These are phyloP conservation scores for Telenomus remus DNA, from an alignment of 1,140 invertebrate genomes.

Conservation along the genomic window DNA sequence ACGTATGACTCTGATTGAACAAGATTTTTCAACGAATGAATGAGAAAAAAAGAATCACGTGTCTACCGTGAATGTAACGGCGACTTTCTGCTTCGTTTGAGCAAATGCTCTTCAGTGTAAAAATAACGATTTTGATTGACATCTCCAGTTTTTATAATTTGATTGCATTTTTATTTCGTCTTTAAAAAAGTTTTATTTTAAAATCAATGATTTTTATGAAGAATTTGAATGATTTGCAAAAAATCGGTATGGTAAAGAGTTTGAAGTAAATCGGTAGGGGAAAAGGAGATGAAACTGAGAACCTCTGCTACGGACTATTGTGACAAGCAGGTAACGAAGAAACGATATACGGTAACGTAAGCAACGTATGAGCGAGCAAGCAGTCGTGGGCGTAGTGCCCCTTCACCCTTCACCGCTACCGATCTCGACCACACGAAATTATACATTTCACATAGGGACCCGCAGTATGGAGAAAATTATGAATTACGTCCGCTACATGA, in stretches of 20 bases:
- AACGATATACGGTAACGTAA: slow-evolving; percentile 51
- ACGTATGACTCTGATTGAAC: too few species aligned
- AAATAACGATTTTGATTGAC: background rate
- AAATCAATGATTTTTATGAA: too few species aligned
- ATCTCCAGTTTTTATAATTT: too few species aligned
- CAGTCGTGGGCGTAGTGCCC: slow-evolving; percentile 61
- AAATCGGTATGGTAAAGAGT: too few species aligned
- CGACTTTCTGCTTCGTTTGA: slow-evolving; percentile 70
- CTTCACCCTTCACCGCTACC: slow-evolving; percentile 42
- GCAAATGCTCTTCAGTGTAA: slow-evolving; percentile 63
- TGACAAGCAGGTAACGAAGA: slow-evolving; percentile 58
- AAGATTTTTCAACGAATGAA: too few species aligned
- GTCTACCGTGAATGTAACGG: too few species aligned
- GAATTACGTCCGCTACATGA: slow-evolving; percentile 58
- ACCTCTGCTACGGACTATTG: slow-evolving; percentile 34
- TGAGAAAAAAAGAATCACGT: too few species aligned
- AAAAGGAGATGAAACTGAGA: slow-evolving; percentile 9
- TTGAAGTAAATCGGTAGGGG: too few species aligned
- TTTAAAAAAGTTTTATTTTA: too few species aligned
- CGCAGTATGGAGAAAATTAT: slow-evolving; percentile 63
- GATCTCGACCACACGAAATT: slow-evolving; percentile 65
- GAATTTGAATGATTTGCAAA: too few species aligned
- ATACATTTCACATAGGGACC: slow-evolving; percentile 64
- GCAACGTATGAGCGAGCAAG: slow-evolving; percentile 55
- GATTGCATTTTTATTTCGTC: too few species aligned